Percentiles rank a stretch among this genome's conserved stretches.
These are phyloP conservation scores for Biston betularia DNA, from an alignment of 2,888 invertebrate species.

Conservation along the genomic window DNA sequence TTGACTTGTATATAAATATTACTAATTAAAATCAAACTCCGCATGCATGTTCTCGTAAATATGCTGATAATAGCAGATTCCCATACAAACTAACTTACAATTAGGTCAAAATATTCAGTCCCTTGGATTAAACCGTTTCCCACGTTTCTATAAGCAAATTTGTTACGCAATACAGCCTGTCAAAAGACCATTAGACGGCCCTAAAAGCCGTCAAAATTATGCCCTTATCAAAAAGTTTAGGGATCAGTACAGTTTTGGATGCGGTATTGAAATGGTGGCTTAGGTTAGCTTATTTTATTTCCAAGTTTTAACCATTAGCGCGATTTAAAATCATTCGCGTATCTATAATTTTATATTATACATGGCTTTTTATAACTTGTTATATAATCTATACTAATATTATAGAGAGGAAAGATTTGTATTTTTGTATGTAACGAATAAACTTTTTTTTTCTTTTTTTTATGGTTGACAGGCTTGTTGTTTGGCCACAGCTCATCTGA, in stretches of 20 bases:
- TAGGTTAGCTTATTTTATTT: not conserved
- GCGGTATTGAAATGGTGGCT: slow-evolving; percentile 1
- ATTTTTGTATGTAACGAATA: too few species aligned
- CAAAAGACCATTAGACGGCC: slow-evolving; percentile 15
- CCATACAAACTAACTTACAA: not conserved
- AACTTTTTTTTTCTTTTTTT: too few species aligned
- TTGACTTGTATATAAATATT: too few species aligned
- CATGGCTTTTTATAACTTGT: too few species aligned
- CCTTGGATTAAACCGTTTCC: not conserved
- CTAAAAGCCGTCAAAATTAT: slow-evolving; percentile 13
- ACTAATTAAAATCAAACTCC: not conserved
- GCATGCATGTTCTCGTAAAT: too few species aligned
- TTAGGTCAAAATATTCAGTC: not conserved
- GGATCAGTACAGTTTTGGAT: not conserved
- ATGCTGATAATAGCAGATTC: too few species aligned
- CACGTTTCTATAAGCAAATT: not conserved
- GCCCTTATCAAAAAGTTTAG: slow-evolving; percentile 14
- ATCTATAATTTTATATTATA: too few species aligned
- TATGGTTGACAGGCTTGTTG: too few species aligned
- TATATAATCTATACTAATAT: too few species aligned
- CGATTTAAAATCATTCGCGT: not conserved
- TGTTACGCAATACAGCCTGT: not conserved
- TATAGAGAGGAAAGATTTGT: too few species aligned
- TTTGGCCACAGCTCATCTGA: too few species aligned
- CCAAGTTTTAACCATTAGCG: not conserved